Conservation (phyloP, 2,113 vertebrate species). For the Pseudopipra pipra region DNA sequence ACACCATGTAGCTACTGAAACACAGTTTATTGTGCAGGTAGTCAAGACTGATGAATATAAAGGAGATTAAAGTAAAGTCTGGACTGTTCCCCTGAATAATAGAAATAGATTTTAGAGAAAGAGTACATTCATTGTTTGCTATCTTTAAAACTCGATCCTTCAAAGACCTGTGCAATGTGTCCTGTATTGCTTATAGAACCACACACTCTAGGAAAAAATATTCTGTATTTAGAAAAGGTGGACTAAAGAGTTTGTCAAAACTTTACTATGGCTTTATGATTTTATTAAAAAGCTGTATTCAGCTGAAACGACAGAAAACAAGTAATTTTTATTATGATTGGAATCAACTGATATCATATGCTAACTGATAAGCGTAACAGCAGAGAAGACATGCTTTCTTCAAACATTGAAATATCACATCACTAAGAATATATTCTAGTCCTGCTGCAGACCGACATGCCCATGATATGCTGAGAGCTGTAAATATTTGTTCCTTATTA, state of each 20-base stretch:
- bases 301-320: neutral
- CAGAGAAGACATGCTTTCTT: neutral
- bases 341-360: neutral
- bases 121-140: neutral
- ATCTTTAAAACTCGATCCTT: neutral
- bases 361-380: neutral
- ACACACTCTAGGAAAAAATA: neutral
- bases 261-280: neutral
- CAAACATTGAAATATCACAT: neutral
- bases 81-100: neutral
- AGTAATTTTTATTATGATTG: neutral
- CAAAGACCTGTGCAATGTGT: neutral
- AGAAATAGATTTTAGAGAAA: neutral
- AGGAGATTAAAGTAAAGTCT: neutral
- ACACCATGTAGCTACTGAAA: neutral
- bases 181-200: neutral
- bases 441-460: neutral
- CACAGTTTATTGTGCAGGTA: neutral
- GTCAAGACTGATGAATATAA: neutral
- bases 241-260: neutral
- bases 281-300: neutral
- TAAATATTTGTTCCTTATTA: constrained; percentile 45
- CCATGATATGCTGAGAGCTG: neutral
- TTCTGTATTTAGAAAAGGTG: neutral
- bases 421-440: neutral